phyloP scores from a whole-genome alignment of 1,140 invertebrate genomes.

The Saccostrea echinata region DNA sequence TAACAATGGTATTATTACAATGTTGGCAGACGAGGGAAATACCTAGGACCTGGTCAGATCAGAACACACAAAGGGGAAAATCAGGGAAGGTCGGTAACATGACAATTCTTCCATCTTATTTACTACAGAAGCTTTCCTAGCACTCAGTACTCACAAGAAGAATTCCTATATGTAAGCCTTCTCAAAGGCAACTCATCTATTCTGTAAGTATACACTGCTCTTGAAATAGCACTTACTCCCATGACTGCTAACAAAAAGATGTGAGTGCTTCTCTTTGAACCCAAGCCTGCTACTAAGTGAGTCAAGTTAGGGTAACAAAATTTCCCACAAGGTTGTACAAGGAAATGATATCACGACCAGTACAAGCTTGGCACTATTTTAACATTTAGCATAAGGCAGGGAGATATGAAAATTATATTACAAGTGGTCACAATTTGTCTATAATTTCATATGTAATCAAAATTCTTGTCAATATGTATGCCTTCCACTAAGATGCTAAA shows the following conservation, averaged over 20 bases:
- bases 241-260: background rate
- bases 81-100: conserved; percentile 3
- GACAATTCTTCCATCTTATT: conserved; percentile 4
- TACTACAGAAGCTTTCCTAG: conserved; percentile 34
- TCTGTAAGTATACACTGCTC: conserved; percentile 2
- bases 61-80: background rate
- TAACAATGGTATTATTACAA: conserved; percentile 12
- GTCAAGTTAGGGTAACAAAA: background rate
- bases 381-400: conserved; percentile 38
- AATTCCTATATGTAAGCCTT: background rate
- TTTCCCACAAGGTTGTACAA: background rate
- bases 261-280: conserved; percentile 22
- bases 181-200: background rate
- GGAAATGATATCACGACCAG: background rate
- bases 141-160: conserved; percentile 28
- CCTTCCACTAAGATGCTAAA: conserved; percentile 12
- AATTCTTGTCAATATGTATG: conserved; percentile 15
- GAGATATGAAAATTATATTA: conserved; percentile 21
- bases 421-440: conserved; percentile 16
- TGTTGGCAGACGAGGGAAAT: background rate
- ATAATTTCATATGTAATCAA: background rate
- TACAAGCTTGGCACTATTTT: conserved; percentile 30
- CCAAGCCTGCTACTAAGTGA: background rate
- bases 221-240: conserved; percentile 5
- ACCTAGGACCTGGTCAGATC: conserved; percentile 17